Evolutionary conservation across 1,140 invertebrate genomes (phyloP), one percentile per base, ranked within the genome.

Genomic region (Planococcus citri): DNA sequence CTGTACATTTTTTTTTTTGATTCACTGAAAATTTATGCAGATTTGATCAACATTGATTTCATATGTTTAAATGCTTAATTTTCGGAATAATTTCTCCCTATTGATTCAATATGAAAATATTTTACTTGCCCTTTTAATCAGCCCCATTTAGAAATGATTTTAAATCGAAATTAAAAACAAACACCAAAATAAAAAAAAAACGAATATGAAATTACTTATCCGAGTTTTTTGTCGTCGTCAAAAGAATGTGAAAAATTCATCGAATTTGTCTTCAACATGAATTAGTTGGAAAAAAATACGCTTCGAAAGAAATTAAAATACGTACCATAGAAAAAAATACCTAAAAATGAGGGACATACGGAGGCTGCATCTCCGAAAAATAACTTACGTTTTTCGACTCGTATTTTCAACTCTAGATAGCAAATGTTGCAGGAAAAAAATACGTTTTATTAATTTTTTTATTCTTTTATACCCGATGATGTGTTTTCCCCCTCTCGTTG

Each of bases 361-460:
- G n/a, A n/a, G n/a, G n/a, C n/a, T n/a, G n/a, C n/a, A 17, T 3
- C 2, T 14, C 17, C 17, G 17, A 9, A 17, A 51, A 51, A 17
- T 51, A 9, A 14, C 41, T 14, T 17, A 51, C 4, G 17, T 51
- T 17, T 51, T 51, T n/a, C n/a, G 41, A 51, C 10, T 17, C 41
- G 2, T 20, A 51, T 6, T 8, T 37, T 37, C 14, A 6, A 37
- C 33, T 37, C 14, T 37, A 8, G 33, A 8, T 8, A 6, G 33
- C 14, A 37, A 14, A 37, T 37, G 14, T 8, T 17, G 41, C 41
- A 51, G 29, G 41, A 17, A 20, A 20, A 51, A 51, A 51, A 51
- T 51, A 20, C 41, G 17, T 51, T 51, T 51, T 51, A 51, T 51
- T 51, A 51, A 51, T 51, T 51, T 51, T 51, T 51, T 51, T 51